Evolutionary conservation across 2,113 vertebrate species (phyloP), one percentile per base, ranked within the genome.

Genomic region (Heterochromis multidens): DNA sequence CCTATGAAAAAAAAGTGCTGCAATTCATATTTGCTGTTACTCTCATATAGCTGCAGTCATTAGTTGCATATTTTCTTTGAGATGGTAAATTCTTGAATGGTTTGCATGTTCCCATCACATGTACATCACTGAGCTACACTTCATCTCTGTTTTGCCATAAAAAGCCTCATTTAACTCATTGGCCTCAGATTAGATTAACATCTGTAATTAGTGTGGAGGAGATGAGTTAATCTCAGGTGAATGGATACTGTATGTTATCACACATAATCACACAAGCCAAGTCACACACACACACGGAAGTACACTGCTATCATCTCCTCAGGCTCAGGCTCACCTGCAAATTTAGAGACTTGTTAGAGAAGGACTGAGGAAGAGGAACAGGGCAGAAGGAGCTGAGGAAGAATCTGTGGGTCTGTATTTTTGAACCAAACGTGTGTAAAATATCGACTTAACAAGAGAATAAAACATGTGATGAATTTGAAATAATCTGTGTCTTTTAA

Each of bases 131-230:
- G 62, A 80, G 77, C 23, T 25, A 23, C 56, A 65, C 37, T 56
- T 84, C 60, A 46, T 79, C 31, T 83, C 46, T 63, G 60, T 77
- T 81, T 56, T 4, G 27, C 52, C 43, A 72, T 27, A 35, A 63
- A 82, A 77, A 43, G 52, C 61, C 46, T 79, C 33, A 23, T 54
- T 87, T n/a, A 79, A 87, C 81, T 87, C 77, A 52, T 80, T 35
- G 46, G 84, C 80, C 23, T 78, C 49, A 49, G 58, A 79, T 91
- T 27, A 89, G 91, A 94, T 93, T 86, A 82, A 60, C 83, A 88
- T 95, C 89, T 91, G 78, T 90, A 94, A 94, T 94, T 93, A 91
- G 76, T 40, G 21, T 14, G 27, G n/a, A 87, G 77, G 77, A 90
- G 65, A 86, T 37, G 4, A 90, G 87, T 76, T 79, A 88, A 94